Conservation (phyloP, 2,797 vertebrate genomes). For the Danio kyathit region DNA sequence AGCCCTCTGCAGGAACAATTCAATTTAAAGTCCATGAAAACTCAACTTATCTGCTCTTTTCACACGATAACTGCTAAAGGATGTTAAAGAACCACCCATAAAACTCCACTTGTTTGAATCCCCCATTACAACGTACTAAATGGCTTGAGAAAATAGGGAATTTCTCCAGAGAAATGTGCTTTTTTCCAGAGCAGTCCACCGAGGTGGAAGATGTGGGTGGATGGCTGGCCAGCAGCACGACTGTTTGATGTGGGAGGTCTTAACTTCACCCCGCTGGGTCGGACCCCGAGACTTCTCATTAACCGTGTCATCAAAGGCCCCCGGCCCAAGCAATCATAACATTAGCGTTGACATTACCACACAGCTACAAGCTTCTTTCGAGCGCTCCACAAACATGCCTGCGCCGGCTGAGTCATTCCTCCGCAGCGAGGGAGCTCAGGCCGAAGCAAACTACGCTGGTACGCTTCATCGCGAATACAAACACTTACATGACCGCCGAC, state of each 20-base stretch:
- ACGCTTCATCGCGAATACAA: constrained; percentile 62
- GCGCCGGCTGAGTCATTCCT: constrained; percentile 86
- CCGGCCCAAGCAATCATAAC: constrained; percentile 90
- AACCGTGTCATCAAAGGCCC: constrained; percentile 96
- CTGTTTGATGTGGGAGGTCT: constrained; percentile 99
- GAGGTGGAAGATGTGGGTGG: constrained; percentile 69
- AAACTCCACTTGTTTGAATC: constrained; percentile 38
- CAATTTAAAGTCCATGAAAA: constrained; percentile 11
- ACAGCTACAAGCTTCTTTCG: constrained; percentile 87
- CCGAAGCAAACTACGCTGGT: constrained; percentile 70
- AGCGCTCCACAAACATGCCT: constrained; percentile 91
- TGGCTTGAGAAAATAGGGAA: constrained; percentile 51
- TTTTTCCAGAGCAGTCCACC: constrained; percentile 56
- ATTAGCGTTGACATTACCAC: constrained; percentile 95
- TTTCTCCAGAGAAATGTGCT: constrained; percentile 64
- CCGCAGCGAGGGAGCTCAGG: constrained; percentile 79
- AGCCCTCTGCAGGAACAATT: too few species aligned
- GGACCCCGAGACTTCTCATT: constrained; percentile 92
- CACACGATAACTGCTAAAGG: constrained; percentile 11
- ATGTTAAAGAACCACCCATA: constrained; percentile 7
- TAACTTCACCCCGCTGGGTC: constrained; percentile 84
- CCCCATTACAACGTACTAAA: constrained; percentile 19
- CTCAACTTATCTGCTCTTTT: constrained; percentile 8
- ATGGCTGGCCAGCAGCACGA: constrained; percentile 75
- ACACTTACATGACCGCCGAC: constrained; percentile 38